Percentiles rank a stretch among this genome's conserved stretches.
phyloP scores from a whole-genome alignment of 37 sponge, comb jelly and placozoan species.

The Mnemiopsis leidyi region DNA sequence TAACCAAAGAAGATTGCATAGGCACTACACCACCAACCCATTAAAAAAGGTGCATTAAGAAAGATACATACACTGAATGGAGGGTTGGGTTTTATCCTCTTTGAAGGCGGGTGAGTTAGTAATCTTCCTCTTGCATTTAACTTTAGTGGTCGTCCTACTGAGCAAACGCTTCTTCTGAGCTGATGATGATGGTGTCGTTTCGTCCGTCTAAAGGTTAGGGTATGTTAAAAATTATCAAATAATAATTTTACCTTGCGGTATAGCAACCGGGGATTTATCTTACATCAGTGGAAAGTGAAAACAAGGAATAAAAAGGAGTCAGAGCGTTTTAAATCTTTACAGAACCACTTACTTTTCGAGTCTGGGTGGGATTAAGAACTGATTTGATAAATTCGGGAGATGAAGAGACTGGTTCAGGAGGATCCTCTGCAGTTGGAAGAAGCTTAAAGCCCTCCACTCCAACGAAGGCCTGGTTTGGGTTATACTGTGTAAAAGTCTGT shows the following conservation, averaged over 20 bases:
- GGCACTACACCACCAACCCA: too few relatives aligned
- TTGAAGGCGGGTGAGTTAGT: slow-evolving; percentile 19
- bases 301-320: too few relatives aligned
- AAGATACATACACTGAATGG: slow-evolving; percentile 25
- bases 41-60: too few relatives aligned
- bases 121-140: slow-evolving; percentile 39
- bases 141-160: slow-evolving; percentile 25
- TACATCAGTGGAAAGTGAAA: too few relatives aligned
- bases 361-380: slow-evolving; percentile 3
- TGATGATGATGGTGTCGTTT: slow-evolving; percentile 39
- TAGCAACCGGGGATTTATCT: too few relatives aligned
- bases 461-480: slow-evolving; percentile 37
- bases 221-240: too few relatives aligned
- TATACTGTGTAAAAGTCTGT: background rate
- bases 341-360: slow-evolving; percentile 3
- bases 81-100: slow-evolving; percentile 58
- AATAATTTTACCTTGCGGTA: too few relatives aligned
- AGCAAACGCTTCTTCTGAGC: slow-evolving; percentile 58
- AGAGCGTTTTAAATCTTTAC: too few relatives aligned
- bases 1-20: too few relatives aligned
- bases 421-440: background rate
- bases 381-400: slow-evolving; percentile 18
- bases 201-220: background rate
- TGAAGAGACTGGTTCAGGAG: slow-evolving; percentile 17
- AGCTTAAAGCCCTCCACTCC: slow-evolving; percentile 59